Evolutionary conservation across 2,888 invertebrate genomes (phyloP), one percentile per base, ranked within the genome.

Genomic region (Drosophila pegasa): DNA sequence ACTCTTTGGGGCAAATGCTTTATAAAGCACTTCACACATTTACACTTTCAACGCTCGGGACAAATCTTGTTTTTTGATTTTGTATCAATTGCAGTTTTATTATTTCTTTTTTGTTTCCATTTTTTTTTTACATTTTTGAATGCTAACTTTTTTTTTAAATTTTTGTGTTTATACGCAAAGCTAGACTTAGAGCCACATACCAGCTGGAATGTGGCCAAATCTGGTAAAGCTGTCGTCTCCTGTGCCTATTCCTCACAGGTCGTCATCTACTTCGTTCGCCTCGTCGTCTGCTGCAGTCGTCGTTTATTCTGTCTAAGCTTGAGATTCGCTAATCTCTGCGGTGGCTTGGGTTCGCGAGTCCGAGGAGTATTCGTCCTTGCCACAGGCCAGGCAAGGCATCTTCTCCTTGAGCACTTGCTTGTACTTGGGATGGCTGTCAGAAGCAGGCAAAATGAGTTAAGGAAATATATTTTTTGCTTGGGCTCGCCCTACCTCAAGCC

Each of bases 341-440:
- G 91, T 91, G 10, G 81, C 91, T 71, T 89, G 88, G 0, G 92
- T 91, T 35, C 86, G 82, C 27, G 88, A 77, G 60, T 91, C 91
- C 33, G 85, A 38, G 47, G 72, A 71, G 20, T 72, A 31, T 8
- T 88, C 87, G 25, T 88, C 82, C 60, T 82, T 89, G 80, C 88
- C 90, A 71, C 94, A 94, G 33, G 93, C 93, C 80, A 95, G 90
- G 75, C 94, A 94, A 41, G 95, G 95, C 91, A 95, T 94, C 89
- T 93, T 93, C 89, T 93, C 93, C 82, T 93, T 92, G 38, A 95
- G 91, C 16, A 94, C 94, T 56, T 93, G 93, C 78, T 94, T 93
- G 88, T 94, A 94, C 81, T 94, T 94, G 8, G 94, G 94, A 90
- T 94, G 94, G 81, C 94, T 94, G 54, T 3, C 4, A 4, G 59